phyloP scores from a whole-genome alignment of 1,140 invertebrate species.

The Aporrectodea caliginosa region DNA sequence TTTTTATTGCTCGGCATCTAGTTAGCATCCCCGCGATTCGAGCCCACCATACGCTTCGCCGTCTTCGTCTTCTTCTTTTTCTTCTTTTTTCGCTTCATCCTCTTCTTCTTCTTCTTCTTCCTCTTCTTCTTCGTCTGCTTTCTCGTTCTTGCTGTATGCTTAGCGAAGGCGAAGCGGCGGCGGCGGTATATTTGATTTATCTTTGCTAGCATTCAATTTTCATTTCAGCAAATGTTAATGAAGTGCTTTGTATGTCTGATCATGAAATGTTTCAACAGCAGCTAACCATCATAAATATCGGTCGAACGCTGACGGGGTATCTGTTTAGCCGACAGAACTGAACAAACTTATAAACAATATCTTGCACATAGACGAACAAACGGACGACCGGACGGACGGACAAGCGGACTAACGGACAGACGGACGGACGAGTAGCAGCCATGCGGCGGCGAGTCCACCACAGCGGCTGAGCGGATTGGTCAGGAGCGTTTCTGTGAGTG shows the following conservation, averaged over 20 bases:
- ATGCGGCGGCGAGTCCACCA: no score
- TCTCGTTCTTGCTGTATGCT: background rate
- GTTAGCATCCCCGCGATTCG: no score
- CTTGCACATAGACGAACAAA: no score
- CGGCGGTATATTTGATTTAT: background rate
- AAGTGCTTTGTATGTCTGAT: background rate
- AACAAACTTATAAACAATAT: slow-evolving; percentile 4
- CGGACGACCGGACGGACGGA: no score
- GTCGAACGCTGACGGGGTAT: background rate
- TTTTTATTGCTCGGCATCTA: background rate
- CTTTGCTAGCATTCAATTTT: background rate
- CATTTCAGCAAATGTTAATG: slow-evolving; percentile 1
- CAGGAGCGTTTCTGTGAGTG: no score
- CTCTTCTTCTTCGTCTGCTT: background rate
- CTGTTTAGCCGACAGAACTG: background rate
- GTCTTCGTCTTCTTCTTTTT: background rate
- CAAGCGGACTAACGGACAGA: no score
- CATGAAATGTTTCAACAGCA: background rate
- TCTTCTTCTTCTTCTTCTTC: background rate
- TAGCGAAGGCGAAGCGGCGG: background rate
- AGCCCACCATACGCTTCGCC: background rate
- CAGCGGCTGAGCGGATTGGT: no score
- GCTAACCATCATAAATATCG: background rate
- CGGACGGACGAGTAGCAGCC: no score
- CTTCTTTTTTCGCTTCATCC: background rate